Evolutionary conservation across 1,140 invertebrate species (phyloP).

Genomic region (Vanessa atalanta): DNA sequence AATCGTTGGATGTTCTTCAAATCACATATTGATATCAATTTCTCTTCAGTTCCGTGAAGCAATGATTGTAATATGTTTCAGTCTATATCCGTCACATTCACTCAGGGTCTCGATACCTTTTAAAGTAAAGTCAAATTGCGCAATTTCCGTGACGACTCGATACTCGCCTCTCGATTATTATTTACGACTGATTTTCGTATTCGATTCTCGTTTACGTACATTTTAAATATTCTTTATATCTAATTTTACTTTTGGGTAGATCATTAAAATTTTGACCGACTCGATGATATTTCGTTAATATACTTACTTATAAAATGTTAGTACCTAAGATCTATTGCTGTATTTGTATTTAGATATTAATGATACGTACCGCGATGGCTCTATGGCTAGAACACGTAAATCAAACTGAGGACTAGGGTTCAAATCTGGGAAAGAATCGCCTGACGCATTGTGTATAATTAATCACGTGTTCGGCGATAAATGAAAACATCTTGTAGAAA

Average conservation of each 20-base stretch:
- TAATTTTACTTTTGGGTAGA: background rate
- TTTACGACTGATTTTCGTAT: conserved; percentile 49
- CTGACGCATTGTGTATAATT: too few relatives aligned
- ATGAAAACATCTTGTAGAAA: too few relatives aligned
- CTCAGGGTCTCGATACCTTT: conserved; percentile 46
- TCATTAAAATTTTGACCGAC: too few relatives aligned
- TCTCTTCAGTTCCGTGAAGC: conserved; percentile 5
- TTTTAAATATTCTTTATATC: background rate
- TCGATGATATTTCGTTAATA: too few relatives aligned
- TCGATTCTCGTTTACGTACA: conserved; percentile 10
- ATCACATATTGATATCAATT: background rate
- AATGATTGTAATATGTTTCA: conserved; percentile 28
- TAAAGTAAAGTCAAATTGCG: conserved; percentile 55
- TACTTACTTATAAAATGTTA: too few relatives aligned
- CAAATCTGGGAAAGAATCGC: too few relatives aligned
- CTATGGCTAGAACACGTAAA: too few relatives aligned
- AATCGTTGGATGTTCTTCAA: background rate
- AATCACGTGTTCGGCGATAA: too few relatives aligned
- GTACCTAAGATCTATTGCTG: too few relatives aligned
- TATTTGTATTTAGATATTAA: too few relatives aligned
- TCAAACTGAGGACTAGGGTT: too few relatives aligned
- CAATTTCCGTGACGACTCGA: conserved; percentile 61
- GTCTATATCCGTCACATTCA: conserved; percentile 23
- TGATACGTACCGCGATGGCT: too few relatives aligned
- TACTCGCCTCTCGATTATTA: conserved; percentile 58